Evolutionary conservation across 2,113 vertebrate genomes (phyloP).

Genomic region (Dasyurus viverrinus): DNA sequence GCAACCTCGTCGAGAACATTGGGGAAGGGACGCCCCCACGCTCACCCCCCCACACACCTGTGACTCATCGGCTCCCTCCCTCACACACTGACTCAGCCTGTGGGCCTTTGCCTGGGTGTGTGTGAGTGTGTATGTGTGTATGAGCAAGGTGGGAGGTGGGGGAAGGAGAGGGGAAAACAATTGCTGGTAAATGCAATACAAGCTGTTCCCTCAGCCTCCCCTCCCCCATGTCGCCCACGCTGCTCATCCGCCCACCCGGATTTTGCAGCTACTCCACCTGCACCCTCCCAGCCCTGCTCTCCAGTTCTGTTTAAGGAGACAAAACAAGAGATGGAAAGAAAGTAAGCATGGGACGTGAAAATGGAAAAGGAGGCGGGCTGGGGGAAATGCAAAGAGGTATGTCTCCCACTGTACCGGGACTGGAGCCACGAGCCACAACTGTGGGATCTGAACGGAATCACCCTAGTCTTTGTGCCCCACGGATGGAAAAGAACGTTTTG

Average conservation of each 20-base stretch:
- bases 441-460: background rate
- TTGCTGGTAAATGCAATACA: background rate
- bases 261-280: background rate
- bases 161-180: background rate
- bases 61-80: background rate
- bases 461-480: background rate
- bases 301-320: background rate
- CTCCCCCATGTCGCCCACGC: background rate
- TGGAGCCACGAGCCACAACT: background rate
- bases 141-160: background rate
- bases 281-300: background rate
- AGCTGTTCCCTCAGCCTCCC: background rate
- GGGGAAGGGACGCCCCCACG: background rate
- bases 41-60: background rate
- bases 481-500: background rate
- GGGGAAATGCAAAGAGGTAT: background rate
- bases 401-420: background rate
- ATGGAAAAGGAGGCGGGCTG: background rate
- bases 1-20: background rate
- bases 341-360: background rate
- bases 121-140: background rate
- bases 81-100: background rate
- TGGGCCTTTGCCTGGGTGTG: background rate
- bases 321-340: background rate
- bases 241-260: background rate